Base-by-base conservation (phyloP, 2,113 vertebrate genomes). In the Xiphophorus hellerii region DNA sequence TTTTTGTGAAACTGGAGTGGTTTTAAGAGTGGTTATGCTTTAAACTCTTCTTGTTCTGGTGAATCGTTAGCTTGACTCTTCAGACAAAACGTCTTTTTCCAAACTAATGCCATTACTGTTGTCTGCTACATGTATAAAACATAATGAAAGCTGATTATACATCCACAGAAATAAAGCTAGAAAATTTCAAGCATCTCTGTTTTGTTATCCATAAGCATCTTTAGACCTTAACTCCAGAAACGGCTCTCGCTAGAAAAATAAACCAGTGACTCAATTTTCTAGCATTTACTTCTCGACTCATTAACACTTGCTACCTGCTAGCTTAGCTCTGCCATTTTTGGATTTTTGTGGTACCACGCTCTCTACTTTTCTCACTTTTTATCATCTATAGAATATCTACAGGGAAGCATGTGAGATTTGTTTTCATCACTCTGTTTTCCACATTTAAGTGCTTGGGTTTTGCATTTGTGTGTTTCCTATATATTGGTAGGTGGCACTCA, bases 401-500 rank as follows among this genome's bases (percentile, higher is more conserved):
- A 65, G 2, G 3, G 25, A 66, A 14, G 1, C 42, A 14, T 22
- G 3, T 13, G 28, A 10, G 12, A 12, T 29, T 58, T 25, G 20
- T 12, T 42, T 44, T 8, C 10, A 30, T 10, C 35, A 8, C 35
- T 12, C 14, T 42, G 0, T 51, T 27, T 31, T 51, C 20, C 51
- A 35, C 20, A 8, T 71, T 62, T 62, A 17, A 28, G 13, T 29
- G 54, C 5, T 28, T n/a, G 27, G 22, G 27, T 35, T 63, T 71
- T 13, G 44, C 29, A 12, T 54, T 35, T 25, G 15, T 58, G 6
- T 13, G 12, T 5, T 61, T 37, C 11, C 28, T 60, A 73, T 85
- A 54, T 67, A 75, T 73, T 75, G 77, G 58, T 7, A 22, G 12
- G 27, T 72, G 58, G 39, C 27, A 30, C 51, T 71, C 31, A 31